Base-by-base conservation (phyloP, 2,113 vertebrate genomes). In the Catharus minimus region DNA sequence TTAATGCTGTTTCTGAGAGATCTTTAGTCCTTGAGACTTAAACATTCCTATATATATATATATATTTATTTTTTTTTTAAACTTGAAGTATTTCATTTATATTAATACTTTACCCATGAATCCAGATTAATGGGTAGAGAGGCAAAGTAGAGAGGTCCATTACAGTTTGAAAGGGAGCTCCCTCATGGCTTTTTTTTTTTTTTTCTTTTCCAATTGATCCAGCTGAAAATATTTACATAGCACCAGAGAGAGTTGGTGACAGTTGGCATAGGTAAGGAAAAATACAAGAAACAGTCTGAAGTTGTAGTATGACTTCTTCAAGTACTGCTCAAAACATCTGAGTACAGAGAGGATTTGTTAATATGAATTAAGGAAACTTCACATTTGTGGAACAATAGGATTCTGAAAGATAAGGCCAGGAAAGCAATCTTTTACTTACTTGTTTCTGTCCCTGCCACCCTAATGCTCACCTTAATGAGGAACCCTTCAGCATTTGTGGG, bases 121-220 rank as follows among this genome's bases (percentile, higher is more conserved):
- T 36, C 22, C 89, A 99, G 97, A 97, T 98, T 57, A 97, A 96
- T 50, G 26, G 49, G 15, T 16, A 50, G 7, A 49, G 87, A 98
- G 98, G 97, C 98, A 97, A 95, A 97, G 97, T 15, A 97, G 95
- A 52, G 88, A 96, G n/a, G 96, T 96, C 11, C 96, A 88, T 81
- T 98, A 97, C 82, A 96, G 88, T 87, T 97, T 98, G 75, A 97
- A 98, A 62, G 97, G 97, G 68, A 98, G 95, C 80, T 98, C 97
- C 95, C 97, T 94, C 96, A 96, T 82, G 97, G 97, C 43, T 97
- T 98, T 7, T 20, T 23, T 20, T 49, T 24, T 16, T 50, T 50
- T 26, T 65, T 95, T 20, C 47, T 46, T 23, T 16, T 18, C 93
- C 86, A 77, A 87, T 98, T 89, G 97, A 97, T 77, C 82, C 96